Evolutionary conservation across 1,140 invertebrate species (phyloP).

Genomic region (Tyrophagus putrescentiae): DNA sequence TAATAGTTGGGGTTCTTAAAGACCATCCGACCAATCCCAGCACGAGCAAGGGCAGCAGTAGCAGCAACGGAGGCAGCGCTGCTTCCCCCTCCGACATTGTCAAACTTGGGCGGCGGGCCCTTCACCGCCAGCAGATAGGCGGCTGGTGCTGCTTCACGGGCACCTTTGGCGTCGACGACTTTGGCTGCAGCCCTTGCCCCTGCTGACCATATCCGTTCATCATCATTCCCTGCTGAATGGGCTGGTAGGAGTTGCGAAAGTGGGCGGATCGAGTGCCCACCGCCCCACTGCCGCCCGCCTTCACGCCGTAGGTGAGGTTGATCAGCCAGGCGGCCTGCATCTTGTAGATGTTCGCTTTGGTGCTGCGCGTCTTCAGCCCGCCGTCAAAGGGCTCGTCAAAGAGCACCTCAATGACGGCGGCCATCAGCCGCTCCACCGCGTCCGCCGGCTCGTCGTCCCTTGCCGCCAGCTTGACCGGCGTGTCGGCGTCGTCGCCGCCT

Average conservation of each 20-base stretch:
- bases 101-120: no score
- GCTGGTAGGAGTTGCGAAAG: conserved; percentile 8
- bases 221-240: conserved; percentile 2
- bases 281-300: background rate
- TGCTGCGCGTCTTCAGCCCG: conserved; percentile 37
- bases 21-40: no score
- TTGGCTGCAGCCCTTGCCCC: no score
- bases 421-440: conserved; percentile 34
- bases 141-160: background rate
- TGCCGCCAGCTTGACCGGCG: background rate
- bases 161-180: conserved; percentile 11
- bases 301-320: conserved; percentile 23
- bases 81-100: no score
- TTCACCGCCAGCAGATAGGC: background rate
- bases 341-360: conserved; percentile 17
- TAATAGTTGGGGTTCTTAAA: no score
- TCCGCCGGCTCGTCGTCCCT: conserved; percentile 8
- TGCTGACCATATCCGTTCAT: no score
- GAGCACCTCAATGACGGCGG: conserved; percentile 51
- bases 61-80: no score
- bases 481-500: background rate
- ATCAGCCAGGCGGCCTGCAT: conserved; percentile 21
- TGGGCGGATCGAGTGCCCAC: background rate
- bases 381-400: conserved; percentile 60
- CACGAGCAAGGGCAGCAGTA: no score